Conservation (phyloP, 2,797 vertebrate species). For the Danio jaintianensis region DNA sequence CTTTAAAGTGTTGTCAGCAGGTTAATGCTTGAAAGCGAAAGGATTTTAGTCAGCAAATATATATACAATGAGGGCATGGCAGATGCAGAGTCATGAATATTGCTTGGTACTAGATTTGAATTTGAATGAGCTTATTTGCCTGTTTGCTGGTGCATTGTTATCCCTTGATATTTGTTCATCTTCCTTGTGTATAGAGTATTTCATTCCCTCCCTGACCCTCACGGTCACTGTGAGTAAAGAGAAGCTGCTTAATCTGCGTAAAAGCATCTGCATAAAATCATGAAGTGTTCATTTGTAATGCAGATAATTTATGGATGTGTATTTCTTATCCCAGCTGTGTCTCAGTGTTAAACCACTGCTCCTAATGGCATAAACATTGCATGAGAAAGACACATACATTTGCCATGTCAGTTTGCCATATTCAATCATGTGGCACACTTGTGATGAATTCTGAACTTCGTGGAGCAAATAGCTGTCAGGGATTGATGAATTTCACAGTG, state of each 20-base stretch:
- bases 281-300: neutral
- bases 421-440: conserved; percentile 38
- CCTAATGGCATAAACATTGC: neutral
- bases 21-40: conserved; percentile 8
- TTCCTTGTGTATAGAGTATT: neutral
- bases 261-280: neutral
- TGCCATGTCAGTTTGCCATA: neutral
- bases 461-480: conserved; percentile 18
- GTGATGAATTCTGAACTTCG: conserved; percentile 40
- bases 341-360: neutral
- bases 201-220: neutral
- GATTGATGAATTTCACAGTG: conserved; percentile 48
- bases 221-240: neutral
- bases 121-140: conserved; percentile 29
- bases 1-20: conserved; percentile 24
- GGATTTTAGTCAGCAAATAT: conserved; percentile 32
- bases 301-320: neutral
- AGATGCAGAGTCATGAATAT: conserved; percentile 24
- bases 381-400: neutral
- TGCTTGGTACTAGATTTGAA: conserved; percentile 29
- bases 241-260: conserved; percentile 8
- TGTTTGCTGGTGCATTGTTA: conserved; percentile 31
- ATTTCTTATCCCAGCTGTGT: neutral
- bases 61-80: conserved; percentile 4
- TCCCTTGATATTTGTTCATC: conserved; percentile 29